Base-by-base conservation (phyloP, 2,888 invertebrate genomes). In the Noctua janthina region DNA sequence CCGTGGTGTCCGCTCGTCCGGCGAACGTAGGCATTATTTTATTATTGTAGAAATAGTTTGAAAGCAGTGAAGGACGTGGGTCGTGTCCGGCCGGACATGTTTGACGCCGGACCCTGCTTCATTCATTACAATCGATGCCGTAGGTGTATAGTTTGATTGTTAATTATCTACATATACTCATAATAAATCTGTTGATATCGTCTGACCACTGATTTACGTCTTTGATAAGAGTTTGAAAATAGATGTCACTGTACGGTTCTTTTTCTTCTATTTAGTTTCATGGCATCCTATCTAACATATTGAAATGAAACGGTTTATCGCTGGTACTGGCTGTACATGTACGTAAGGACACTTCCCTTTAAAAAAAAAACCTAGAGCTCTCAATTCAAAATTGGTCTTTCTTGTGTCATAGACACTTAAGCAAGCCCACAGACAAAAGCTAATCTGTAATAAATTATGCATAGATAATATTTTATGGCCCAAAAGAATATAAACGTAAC, bases 31-130 rank as follows among this genome's bases (percentile, higher is more conserved):
- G 88, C 86, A 90, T 92, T 91, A 90, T 91, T 92, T 91, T 92
- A 92, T 91, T 91, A 90, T 89, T 92, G 87, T 87, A 89, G 91
- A 89, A 89, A 88, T 89, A 89, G 89, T 87, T 90, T 91, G 92
- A 91, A 91, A 91, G 90, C 92, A 88, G 90, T 94, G 95, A 92
- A 92, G 92, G 94, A 94, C 94, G 92, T 93, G 94, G 94, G 95
- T 93, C 94, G 93, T 88, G 92, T 94, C 94, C 92, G 95, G 90
- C 92, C 94, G 94, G 94, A 94, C 92, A 91, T 89, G 94, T 91
- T 93, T 92, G 94, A 90, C 96, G 96, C 93, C 93, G 94, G 93
- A 92, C 91, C 93, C 91, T 84, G 78, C 85, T 87, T 91, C 90
- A 93, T 94, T 94, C 93, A 93, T 92, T 91, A 91, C 85, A 78